A percentile compares a stretch with the other conserved stretches of the same genome.
phyloP scores from a whole-genome alignment of 2,113 vertebrate genomes.

The Talpa occidentalis region DNA sequence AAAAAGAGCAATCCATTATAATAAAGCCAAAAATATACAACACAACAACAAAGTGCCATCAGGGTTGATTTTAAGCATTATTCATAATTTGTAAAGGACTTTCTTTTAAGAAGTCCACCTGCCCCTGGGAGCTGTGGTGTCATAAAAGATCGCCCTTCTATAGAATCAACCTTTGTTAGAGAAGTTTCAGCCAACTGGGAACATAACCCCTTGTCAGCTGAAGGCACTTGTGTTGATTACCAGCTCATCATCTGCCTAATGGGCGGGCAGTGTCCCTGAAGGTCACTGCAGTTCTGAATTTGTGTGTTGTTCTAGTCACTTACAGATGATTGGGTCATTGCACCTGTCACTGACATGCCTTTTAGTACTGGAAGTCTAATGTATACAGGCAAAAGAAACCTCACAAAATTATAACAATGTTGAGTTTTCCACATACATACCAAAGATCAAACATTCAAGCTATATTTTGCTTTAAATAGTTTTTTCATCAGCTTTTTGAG shows the following conservation, averaged over 20 bases:
- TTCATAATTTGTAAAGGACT: not conserved
- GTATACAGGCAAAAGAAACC: not conserved
- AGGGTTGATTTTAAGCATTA: not conserved
- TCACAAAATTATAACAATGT: not conserved
- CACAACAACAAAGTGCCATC: not conserved
- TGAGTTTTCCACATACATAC: not conserved
- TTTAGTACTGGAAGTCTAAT: not conserved
- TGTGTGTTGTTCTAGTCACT: not conserved
- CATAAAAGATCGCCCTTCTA: not conserved
- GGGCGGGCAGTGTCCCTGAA: no score
- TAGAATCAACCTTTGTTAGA: not conserved
- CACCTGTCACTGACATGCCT: rapidly evolving
- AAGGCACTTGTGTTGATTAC: rapidly evolving
- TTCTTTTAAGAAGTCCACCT: not conserved
- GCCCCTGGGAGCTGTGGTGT: not conserved
- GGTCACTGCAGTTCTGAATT: not conserved
- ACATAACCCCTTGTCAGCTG: not conserved
- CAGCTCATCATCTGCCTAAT: not conserved
- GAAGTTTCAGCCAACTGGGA: not conserved
- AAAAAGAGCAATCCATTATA: no score
- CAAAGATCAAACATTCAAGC: not conserved
- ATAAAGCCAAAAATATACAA: no score
- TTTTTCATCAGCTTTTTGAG: conserved; percentile 9
- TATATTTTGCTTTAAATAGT: conserved; percentile 5
- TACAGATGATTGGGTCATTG: not conserved